Evolutionary conservation across 1,140 invertebrate species (phyloP).

Genomic region (Drosophila paulistorum): DNA sequence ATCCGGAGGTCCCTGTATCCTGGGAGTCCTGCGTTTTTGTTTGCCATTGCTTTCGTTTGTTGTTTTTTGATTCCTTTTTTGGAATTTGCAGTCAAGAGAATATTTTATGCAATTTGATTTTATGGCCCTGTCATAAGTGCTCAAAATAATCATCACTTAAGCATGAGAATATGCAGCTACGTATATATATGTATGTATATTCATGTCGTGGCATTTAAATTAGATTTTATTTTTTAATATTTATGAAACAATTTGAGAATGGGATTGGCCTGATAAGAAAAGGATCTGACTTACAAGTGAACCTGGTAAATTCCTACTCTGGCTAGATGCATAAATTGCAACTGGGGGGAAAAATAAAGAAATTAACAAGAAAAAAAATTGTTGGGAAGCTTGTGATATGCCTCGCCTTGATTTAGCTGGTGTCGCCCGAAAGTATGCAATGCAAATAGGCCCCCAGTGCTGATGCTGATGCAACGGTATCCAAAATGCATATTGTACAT

Average conservation of each 20-base stretch:
- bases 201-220: too few relatives aligned
- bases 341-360: too few relatives aligned
- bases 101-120: constrained; percentile 30
- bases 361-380: too few relatives aligned
- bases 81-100: constrained; percentile 8
- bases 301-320: neutral
- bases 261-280: too few relatives aligned
- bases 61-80: neutral
- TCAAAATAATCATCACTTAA: constrained; percentile 13
- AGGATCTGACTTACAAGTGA: too few relatives aligned
- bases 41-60: neutral
- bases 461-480: constrained; percentile 40
- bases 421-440: constrained; percentile 61
- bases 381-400: neutral
- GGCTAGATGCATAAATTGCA: too few relatives aligned
- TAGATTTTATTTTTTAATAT: too few relatives aligned
- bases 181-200: neutral
- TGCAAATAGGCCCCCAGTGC: constrained; percentile 48
- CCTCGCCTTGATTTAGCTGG: constrained; percentile 7
- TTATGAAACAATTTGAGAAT: too few relatives aligned
- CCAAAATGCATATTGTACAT: constrained; percentile 53
- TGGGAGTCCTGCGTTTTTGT: constrained; percentile 32
- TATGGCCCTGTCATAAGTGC: constrained; percentile 18
- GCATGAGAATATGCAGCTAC: neutral
- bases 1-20: constrained; percentile 3